Conservation (phyloP, 2,113 vertebrate genomes). For the Vireo altiloquus region DNA sequence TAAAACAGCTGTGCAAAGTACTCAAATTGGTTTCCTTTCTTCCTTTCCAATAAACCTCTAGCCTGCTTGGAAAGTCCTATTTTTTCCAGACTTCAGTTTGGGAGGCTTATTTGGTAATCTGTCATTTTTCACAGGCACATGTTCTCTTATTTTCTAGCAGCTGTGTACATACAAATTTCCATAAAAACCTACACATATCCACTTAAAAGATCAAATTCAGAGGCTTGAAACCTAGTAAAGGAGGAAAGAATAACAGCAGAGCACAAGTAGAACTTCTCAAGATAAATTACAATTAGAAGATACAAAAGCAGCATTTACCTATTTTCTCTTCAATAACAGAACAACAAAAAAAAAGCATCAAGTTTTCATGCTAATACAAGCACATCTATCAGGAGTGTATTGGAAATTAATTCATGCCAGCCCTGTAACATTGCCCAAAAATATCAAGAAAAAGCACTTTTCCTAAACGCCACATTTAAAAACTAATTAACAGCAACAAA, state of each 20-base stretch:
- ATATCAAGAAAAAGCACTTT: not conserved
- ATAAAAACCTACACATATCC: not conserved
- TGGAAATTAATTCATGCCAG: not conserved
- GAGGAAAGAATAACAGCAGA: not conserved
- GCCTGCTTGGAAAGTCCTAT: not conserved
- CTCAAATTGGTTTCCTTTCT: not conserved
- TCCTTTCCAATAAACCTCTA: conserved; percentile 6
- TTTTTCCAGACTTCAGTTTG: conserved; percentile 3
- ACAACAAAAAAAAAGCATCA: not conserved
- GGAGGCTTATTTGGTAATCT: not conserved
- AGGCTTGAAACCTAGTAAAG: not conserved
- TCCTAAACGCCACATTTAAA: not conserved
- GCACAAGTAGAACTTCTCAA: not conserved
- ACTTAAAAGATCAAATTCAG: not conserved
- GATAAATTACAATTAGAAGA: not conserved
- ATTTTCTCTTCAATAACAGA: not conserved
- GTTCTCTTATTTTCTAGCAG: not conserved
- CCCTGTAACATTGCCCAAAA: not conserved
- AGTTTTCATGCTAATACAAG: not conserved
- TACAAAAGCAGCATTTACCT: not conserved
- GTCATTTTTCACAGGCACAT: not conserved
- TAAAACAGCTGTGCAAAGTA: conserved; percentile 54
- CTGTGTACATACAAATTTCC: not conserved
- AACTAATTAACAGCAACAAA: not conserved
- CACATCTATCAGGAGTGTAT: not conserved